Conservation (phyloP, 2,797 vertebrate species). For the Chloroceryle amazona region DNA sequence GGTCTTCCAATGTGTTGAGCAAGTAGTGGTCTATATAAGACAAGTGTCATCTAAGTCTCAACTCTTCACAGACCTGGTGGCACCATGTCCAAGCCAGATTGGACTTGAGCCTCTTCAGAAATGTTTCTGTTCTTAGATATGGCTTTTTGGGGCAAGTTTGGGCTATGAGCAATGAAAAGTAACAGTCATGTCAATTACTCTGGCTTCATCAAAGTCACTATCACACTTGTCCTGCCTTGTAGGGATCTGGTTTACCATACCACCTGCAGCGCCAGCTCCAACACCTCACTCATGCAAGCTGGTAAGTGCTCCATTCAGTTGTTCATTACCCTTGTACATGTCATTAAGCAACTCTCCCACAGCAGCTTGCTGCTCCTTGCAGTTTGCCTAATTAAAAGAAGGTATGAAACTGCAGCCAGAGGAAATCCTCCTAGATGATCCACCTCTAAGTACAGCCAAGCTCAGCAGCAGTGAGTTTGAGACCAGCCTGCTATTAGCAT, state of each 20-base stretch:
- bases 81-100: background rate
- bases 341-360: background rate
- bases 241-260: background rate
- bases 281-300: rapidly evolving
- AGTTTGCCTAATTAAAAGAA: background rate
- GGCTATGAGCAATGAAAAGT: background rate
- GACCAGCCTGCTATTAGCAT: background rate
- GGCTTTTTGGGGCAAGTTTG: background rate
- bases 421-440: background rate
- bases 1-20: background rate
- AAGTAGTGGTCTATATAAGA: background rate
- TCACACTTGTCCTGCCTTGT: rapidly evolving
- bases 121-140: background rate
- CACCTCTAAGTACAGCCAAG: background rate
- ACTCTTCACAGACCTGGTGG: background rate
- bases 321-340: rapidly evolving
- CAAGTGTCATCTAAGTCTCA: background rate
- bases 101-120: background rate
- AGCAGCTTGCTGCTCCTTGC: background rate
- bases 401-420: background rate
- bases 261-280: background rate
- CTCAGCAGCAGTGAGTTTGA: rapidly evolving
- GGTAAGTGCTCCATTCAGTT: background rate
- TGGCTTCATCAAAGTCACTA: background rate
- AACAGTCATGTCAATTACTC: background rate